Conservation (phyloP, 2,888 invertebrate genomes). For the Melinaea menophilus region DNA sequence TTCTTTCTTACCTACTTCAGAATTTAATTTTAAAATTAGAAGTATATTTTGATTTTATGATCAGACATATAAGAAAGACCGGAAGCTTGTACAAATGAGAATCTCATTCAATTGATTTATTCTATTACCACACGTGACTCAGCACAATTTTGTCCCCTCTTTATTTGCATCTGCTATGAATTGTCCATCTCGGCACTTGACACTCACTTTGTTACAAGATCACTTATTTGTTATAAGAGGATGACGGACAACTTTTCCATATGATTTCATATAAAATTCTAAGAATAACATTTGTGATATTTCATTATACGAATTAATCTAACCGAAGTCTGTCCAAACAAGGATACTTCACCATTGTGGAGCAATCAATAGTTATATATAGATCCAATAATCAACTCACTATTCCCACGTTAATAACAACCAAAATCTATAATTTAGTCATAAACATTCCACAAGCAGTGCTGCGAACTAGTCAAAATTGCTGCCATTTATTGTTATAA, state of each 20-base stretch:
- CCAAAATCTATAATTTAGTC: neutral
- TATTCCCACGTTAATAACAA: conserved; percentile 11
- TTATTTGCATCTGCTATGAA: conserved; percentile 46
- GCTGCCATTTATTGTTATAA: conserved; percentile 16
- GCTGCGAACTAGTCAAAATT: conserved; percentile 9
- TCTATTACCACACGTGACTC: conserved; percentile 22
- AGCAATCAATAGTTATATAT: no score
- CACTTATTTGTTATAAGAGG: conserved; percentile 9
- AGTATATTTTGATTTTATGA: no score
- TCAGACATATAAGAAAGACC: no score
- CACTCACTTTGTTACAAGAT: conserved; percentile 28
- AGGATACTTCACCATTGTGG: no score
- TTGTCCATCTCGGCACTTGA: conserved; percentile 46
- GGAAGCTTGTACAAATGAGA: conserved; percentile 27
- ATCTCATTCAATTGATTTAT: conserved; percentile 28
- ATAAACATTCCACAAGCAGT: neutral
- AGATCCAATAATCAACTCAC: no score
- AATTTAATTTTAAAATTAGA: no score
- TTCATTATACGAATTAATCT: neutral
- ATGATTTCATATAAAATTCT: neutral
- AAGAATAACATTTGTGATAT: neutral
- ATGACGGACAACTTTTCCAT: conserved; percentile 5
- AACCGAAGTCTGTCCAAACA: neutral
- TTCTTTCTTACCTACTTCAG: no score
- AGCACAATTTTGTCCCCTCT: conserved; percentile 24